Conservation (phyloP, 1,140 invertebrate species). For the Heliconius himera region DNA sequence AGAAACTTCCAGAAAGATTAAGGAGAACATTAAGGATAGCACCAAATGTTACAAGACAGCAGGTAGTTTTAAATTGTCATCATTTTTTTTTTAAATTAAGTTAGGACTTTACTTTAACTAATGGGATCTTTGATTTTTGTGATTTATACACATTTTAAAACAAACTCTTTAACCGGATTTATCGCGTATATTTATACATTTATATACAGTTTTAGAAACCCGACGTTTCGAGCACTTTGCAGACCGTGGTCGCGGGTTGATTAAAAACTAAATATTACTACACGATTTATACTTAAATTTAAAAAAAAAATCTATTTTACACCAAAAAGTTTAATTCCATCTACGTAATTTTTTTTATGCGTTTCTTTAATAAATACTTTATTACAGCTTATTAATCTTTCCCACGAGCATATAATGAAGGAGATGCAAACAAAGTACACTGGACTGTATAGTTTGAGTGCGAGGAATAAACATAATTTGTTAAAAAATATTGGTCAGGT, state of each 20-base stretch:
- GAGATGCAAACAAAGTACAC: constrained; percentile 52
- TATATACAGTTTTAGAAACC: no score
- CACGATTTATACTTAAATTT: neutral
- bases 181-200: no score
- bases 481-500: constrained; percentile 44
- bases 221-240: no score
- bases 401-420: constrained; percentile 38
- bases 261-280: no score
- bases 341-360: neutral
- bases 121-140: no score
- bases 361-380: neutral
- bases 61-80: neutral
- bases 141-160: no score
- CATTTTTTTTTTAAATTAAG: no score
- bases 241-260: no score
- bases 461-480: constrained; percentile 35
- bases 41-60: neutral
- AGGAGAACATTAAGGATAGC: constrained; percentile 9
- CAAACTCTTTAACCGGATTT: no score
- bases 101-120: no score
- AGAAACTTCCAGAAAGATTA: constrained; percentile 1
- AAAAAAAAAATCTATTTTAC: neutral
- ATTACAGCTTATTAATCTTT: constrained; percentile 20
- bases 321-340: no score
- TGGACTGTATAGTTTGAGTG: constrained; percentile 39